Base-by-base conservation (phyloP, 2,888 invertebrate genomes). In the Pegoplata infirma region DNA sequence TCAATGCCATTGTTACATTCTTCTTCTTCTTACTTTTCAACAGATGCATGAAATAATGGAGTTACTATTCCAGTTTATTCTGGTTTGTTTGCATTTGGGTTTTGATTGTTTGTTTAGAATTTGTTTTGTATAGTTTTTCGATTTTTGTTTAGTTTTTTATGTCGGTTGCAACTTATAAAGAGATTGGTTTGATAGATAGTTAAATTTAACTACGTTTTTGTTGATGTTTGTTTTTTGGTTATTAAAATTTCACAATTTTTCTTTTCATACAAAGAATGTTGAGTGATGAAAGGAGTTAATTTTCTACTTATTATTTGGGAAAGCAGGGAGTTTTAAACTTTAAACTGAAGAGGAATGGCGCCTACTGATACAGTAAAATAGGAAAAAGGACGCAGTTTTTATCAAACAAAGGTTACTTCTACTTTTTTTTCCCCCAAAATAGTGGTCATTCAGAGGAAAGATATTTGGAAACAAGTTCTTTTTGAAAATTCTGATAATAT, bases 1-100 rank as follows among this genome's bases (percentile, higher is more conserved):
- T 73, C 74, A 74, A 67, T 74, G 74, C 46, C 66, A 67, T 67
- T 74, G 58, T 59, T 74, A 51, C 66, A 67, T 53, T 46, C 16
- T 66, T 73, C 59, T 2, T 40, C 66, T 59, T 59, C 32, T 28
- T 28, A 28, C 28, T 5, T 28, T 28, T 28, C 3, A 5, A 4
- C 28, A 28, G 28, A 1, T 28, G 3, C 28, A 28, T 28, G 8
- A 5, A 28, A 7, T 28, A 4, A 2, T 7, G 28, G 8, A 32
- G n/a, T 40, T 40, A n/a, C 36, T 40, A n/a, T 36, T 32, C n/a
- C 36, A 5, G 25, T n/a, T 40, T 40, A 10, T 5, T 40, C n/a
- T 40, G 5, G 36, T 4, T 32, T 32, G 32, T 8, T 40, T 40
- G 36, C 36, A n/a, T 5, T 40, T 40, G 12, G 36, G 36, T n/a